Conservation (phyloP, 1,140 invertebrate genomes). For the Orchestia grillus region DNA sequence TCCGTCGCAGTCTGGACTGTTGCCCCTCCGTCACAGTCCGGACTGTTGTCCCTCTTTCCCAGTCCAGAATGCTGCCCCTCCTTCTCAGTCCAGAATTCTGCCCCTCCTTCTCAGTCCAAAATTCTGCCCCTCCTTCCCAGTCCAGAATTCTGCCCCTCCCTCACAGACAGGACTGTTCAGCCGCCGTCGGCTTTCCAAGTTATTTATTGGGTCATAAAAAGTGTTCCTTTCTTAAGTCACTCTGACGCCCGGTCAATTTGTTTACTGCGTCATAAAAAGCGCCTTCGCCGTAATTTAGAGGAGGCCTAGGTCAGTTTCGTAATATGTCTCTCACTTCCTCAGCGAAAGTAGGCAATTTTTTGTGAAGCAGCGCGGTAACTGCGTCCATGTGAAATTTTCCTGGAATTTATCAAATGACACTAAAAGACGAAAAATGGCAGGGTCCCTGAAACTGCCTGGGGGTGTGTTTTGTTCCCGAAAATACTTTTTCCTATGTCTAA, state of each 20-base stretch:
- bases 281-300: neutral
- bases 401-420: neutral
- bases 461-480: too few relatives aligned
- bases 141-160: neutral
- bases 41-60: too few relatives aligned
- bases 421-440: too few relatives aligned
- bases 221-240: neutral
- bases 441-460: too few relatives aligned
- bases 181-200: neutral
- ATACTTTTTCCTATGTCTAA: too few relatives aligned
- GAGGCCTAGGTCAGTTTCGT: neutral
- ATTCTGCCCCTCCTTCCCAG: neutral
- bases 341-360: neutral
- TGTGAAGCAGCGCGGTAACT: neutral
- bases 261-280: constrained; percentile 1
- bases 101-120: neutral
- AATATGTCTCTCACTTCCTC: neutral
- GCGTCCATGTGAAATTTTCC: neutral
- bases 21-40: too few relatives aligned
- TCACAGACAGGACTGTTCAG: neutral
- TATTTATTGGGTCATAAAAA: constrained; percentile 10
- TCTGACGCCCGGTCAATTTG: constrained; percentile 5
- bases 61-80: too few relatives aligned
- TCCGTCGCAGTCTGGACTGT: too few relatives aligned
- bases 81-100: too few relatives aligned